Conservation (phyloP, 1,140 invertebrate genomes). For the Glossosoma conforme region DNA sequence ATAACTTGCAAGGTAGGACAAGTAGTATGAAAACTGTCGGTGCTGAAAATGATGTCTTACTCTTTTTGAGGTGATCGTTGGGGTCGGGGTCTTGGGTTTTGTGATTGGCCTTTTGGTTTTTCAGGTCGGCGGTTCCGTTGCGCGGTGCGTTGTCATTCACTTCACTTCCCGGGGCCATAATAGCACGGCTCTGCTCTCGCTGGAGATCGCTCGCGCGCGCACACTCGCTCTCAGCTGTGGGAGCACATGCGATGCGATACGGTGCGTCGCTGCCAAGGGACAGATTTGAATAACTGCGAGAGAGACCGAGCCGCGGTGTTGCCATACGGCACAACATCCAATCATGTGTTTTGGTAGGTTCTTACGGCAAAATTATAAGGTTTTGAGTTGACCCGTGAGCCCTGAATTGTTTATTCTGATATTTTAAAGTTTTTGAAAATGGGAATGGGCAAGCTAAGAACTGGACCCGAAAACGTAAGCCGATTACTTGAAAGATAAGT, state of each 20-base stretch:
- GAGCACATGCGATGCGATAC: constrained; percentile 48
- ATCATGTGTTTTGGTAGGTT: too few relatives aligned
- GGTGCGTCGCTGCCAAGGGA: too few relatives aligned
- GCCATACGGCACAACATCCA: too few relatives aligned
- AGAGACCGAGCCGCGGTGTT: neutral
- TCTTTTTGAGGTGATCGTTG: constrained; percentile 44
- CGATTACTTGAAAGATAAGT: too few relatives aligned
- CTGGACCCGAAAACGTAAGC: too few relatives aligned
- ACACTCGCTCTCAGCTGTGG: constrained; percentile 42
- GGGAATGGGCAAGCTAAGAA: too few relatives aligned
- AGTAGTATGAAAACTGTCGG: too few relatives aligned
- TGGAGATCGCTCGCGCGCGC: constrained; percentile 45
- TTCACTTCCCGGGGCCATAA: constrained; percentile 53
- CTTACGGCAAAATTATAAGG: too few relatives aligned
- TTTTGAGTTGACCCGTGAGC: too few relatives aligned
- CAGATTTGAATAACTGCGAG: constrained; percentile 38
- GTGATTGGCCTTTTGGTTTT: constrained; percentile 43
- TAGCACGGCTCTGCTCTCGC: constrained; percentile 49
- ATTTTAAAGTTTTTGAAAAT: too few relatives aligned
- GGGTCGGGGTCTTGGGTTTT: constrained; percentile 41
- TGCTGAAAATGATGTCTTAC: constrained; percentile 46
- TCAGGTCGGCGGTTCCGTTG: constrained; percentile 47
- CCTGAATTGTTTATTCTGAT: too few relatives aligned
- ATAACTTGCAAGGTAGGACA: constrained; percentile 38
- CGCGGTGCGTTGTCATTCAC: constrained; percentile 49